Conservation (phyloP, 2,113 vertebrate species). For the Hemiprocne comata region DNA sequence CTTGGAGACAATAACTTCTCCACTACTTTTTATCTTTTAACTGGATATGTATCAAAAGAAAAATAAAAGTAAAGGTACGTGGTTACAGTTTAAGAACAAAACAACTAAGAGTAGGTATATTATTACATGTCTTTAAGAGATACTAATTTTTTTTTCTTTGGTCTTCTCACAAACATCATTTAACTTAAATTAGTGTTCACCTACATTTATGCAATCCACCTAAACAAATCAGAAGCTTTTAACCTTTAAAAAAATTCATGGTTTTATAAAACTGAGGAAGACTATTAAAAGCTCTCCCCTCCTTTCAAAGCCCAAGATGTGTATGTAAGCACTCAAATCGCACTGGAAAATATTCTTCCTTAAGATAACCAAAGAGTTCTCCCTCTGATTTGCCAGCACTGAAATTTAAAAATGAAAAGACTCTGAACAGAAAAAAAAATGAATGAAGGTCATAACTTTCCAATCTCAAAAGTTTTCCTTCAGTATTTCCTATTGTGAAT, state of each 20-base stretch:
- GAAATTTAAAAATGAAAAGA: neutral
- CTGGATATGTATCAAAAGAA: neutral
- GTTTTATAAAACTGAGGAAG: neutral
- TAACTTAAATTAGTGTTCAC: neutral
- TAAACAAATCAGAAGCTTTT: neutral
- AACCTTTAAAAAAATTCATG: neutral
- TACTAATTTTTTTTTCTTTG: neutral
- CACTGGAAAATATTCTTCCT: neutral
- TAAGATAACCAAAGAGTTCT: neutral
- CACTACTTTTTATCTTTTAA: slow-evolving; percentile 27
- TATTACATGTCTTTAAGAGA: neutral
- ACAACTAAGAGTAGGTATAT: neutral
- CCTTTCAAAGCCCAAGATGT: neutral
- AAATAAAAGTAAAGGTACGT: neutral
- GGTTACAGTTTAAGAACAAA: neutral
- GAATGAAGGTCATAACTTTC: neutral
- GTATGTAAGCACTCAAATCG: neutral
- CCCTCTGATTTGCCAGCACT: neutral
- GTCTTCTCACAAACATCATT: neutral
- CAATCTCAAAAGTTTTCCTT: neutral
- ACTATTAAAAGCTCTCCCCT: neutral
- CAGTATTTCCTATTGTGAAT: neutral
- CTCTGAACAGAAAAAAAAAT: neutral
- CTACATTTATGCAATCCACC: neutral
- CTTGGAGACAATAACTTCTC: neutral